Percentiles rank a stretch among this genome's conserved stretches.
These are phyloP conservation scores for Drosophila mimetica DNA, from an alignment of 2,888 invertebrate genomes.

Conservation along the genomic window DNA sequence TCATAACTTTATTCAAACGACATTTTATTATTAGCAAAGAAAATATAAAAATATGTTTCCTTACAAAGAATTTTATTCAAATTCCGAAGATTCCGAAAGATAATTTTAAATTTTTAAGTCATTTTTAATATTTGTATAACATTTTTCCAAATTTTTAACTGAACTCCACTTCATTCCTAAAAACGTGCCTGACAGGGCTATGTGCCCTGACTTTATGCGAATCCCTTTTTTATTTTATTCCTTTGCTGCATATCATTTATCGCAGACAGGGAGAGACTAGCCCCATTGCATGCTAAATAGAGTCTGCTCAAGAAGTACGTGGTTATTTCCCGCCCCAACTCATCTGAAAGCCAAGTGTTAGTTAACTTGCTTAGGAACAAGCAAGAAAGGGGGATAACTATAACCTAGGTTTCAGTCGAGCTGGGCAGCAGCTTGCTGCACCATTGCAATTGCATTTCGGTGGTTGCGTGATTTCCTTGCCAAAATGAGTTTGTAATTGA, in stretches of 20 bases:
- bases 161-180: too few relatives aligned
- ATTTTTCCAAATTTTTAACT: too few relatives aligned
- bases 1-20: too few relatives aligned
- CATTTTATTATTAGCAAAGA: too few relatives aligned
- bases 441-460: conserved; percentile 33
- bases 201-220: too few relatives aligned
- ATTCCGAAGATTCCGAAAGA: too few relatives aligned
- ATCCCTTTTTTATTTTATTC: conserved; percentile 1
- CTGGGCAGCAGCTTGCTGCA: conserved; percentile 50
- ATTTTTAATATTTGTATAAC: too few relatives aligned
- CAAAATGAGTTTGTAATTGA: conserved; percentile 54
- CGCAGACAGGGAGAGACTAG: conserved; percentile 13
- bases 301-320: conserved; percentile 26
- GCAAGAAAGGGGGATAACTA: conserved; percentile 8
- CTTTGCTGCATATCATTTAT: conserved; percentile 7
- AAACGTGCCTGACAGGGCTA: too few relatives aligned
- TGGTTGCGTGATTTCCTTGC: conserved; percentile 19
- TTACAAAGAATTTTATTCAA: too few relatives aligned
- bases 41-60: too few relatives aligned
- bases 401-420: neutral
- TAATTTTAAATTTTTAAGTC: too few relatives aligned
- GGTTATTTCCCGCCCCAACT: neutral
- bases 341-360: conserved; percentile 12
- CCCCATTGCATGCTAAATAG: conserved; percentile 66
- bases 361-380: too few relatives aligned